Evolutionary conservation across 2,797 vertebrate species (phyloP).

Genomic region (Echeneis naucrates): DNA sequence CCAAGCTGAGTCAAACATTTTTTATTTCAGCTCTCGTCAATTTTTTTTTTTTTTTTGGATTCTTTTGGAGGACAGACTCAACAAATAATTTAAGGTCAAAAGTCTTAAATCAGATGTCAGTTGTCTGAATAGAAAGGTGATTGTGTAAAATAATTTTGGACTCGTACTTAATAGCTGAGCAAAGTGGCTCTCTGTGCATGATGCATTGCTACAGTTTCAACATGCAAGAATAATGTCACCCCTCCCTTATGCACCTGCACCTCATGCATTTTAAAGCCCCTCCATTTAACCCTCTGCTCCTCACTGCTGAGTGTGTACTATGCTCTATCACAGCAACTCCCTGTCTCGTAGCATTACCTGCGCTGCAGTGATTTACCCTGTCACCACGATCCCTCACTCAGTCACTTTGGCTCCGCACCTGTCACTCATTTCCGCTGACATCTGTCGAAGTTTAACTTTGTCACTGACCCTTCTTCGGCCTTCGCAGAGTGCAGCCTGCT

Average conservation of each 20-base stretch:
- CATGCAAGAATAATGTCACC: conserved; percentile 24
- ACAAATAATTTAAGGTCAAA: too few species aligned
- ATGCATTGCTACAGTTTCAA: conserved; percentile 41
- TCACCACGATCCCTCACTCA: conserved; percentile 42
- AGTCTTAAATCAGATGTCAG: too few species aligned
- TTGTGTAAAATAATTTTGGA: neutral
- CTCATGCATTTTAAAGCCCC: conserved; percentile 74
- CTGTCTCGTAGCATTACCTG: conserved; percentile 64
- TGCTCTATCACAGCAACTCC: conserved; percentile 55
- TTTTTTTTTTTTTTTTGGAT: neutral
- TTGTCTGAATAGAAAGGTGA: conserved; percentile 1
- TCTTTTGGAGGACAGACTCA: too few species aligned
- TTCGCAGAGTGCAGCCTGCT: conserved; percentile 6
- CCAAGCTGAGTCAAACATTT: neutral
- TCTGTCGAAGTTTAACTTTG: conserved; percentile 42
- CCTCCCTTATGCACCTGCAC: conserved; percentile 12
- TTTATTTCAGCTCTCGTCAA: neutral
- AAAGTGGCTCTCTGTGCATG: conserved; percentile 24
- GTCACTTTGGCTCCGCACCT: conserved; percentile 47
- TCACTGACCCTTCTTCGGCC: neutral
- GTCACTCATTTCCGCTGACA: conserved; percentile 62
- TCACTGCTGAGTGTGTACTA: conserved; percentile 69
- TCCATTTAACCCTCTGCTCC: conserved; percentile 36
- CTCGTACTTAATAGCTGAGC: conserved; percentile 10
- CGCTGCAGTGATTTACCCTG: conserved; percentile 29